phyloP scores from a whole-genome alignment of 2,888 invertebrate species.

The Heptascelio sp. region DNA sequence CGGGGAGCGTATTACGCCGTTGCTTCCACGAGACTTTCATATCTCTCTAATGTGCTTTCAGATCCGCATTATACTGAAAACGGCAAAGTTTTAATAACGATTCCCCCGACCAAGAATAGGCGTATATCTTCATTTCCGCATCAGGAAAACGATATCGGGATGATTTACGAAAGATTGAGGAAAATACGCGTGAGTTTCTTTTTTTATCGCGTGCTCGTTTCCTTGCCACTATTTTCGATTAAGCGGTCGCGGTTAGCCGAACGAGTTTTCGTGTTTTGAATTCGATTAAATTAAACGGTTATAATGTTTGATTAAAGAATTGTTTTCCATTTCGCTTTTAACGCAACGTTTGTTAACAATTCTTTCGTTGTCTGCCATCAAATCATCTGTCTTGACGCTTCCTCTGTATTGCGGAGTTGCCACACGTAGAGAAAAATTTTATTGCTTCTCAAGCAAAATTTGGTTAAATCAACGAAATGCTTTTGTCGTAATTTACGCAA shows the following conservation, averaged over 20 bases:
- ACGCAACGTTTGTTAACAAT: no score
- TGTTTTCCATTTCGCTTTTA: no score
- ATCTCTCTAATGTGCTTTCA: conserved; percentile 75
- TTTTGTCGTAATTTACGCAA: no score
- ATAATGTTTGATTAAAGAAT: no score
- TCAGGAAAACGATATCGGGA: conserved; percentile 24
- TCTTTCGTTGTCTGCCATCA: no score
- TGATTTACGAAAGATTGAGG: conserved; percentile 34
- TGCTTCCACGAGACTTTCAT: conserved; percentile 59
- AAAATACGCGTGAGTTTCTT: not conserved
- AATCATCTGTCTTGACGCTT: no score
- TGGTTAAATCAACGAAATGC: no score
- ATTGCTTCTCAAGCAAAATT: no score
- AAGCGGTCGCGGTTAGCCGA: not conserved
- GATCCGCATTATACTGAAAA: conserved; percentile 79
- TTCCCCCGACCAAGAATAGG: conserved; percentile 56
- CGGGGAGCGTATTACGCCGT: conserved; percentile 70
- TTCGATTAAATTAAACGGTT: no score
- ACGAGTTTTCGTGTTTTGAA: not conserved
- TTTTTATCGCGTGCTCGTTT: not conserved
- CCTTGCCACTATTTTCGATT: not conserved
- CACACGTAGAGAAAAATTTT: no score
- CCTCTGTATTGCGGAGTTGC: no score
- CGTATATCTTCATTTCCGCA: conserved; percentile 46
- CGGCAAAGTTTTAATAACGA: conserved; percentile 77